Percentiles rank a stretch among this genome's conserved stretches.
These are phyloP conservation scores for Microplitis deprimator DNA, from an alignment of 2,888 invertebrate species.

Conservation along the genomic window DNA sequence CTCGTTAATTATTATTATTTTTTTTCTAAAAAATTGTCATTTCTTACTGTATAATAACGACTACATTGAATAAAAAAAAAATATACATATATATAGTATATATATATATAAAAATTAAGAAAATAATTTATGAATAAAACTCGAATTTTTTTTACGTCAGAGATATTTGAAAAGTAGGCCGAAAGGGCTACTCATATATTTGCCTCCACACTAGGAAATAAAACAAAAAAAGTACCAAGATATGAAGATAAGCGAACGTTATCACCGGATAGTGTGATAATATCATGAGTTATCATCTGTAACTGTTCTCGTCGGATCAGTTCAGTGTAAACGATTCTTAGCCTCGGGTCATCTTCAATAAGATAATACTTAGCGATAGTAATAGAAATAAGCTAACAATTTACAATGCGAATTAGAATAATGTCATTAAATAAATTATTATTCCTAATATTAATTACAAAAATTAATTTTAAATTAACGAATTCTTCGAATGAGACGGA, in stretches of 20 bases:
- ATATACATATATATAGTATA: background rate
- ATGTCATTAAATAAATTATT: too few relatives aligned
- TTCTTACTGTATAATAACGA: background rate
- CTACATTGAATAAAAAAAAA: background rate
- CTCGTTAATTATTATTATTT: background rate
- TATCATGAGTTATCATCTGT: conserved; percentile 56
- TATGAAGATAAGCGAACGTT: conserved; percentile 60
- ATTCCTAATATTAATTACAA: too few relatives aligned
- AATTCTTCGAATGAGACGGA: too few relatives aligned
- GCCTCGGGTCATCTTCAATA: background rate
- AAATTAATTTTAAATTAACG: too few relatives aligned
- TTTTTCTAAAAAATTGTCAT: conserved; percentile 1
- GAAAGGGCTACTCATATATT: conserved; percentile 42
- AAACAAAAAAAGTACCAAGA: conserved; percentile 42
- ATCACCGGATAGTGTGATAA: conserved; percentile 60
- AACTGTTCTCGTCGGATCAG: conserved; percentile 36
- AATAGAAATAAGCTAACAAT: background rate
- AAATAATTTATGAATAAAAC: too few relatives aligned
- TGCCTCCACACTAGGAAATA: conserved; percentile 45
- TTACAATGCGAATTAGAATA: background rate
- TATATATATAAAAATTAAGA: too few relatives aligned
- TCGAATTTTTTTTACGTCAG: too few relatives aligned
- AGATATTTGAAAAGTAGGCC: conserved; percentile 52
- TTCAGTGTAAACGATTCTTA: conserved; percentile 35
- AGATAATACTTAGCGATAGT: background rate